Evolutionary conservation across 2,113 vertebrate species (phyloP).

Genomic region (Notarius quadriscutis): DNA sequence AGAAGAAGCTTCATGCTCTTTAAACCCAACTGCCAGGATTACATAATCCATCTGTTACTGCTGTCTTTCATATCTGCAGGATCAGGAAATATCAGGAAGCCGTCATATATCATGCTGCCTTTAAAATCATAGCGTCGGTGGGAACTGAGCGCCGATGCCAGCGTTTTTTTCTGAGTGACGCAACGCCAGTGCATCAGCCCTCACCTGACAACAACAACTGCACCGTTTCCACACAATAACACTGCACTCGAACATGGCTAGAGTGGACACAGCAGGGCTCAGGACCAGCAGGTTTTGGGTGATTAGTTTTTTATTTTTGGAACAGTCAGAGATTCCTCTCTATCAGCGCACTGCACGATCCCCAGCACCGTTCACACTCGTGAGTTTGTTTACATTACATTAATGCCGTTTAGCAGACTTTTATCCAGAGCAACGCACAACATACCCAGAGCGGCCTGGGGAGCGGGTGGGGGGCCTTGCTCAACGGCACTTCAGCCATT

Average conservation of each 20-base stretch:
- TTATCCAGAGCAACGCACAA: no score
- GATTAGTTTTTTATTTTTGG: neutral
- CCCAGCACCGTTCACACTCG: neutral
- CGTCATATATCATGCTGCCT: neutral
- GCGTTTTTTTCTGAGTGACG: neutral
- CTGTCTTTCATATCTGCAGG: conserved; percentile 15
- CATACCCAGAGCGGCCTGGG: no score
- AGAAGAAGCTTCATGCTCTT: conserved; percentile 31
- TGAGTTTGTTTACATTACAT: neutral
- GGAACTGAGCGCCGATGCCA: neutral
- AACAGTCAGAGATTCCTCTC: neutral
- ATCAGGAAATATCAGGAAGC: conserved; percentile 13
- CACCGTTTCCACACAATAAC: neutral
- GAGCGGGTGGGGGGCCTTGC: no score
- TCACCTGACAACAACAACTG: neutral
- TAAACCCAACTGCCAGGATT: conserved; percentile 32
- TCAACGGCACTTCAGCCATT: no score
- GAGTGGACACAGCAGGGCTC: neutral
- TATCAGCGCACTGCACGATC: neutral
- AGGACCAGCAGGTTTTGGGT: neutral
- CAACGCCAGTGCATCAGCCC: neutral
- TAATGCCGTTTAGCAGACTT: no score
- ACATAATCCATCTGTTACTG: conserved; percentile 41
- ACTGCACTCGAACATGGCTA: neutral
- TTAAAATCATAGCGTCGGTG: neutral